Base-by-base conservation (phyloP, 2,113 vertebrate genomes). In the Ammodytes dubius region DNA sequence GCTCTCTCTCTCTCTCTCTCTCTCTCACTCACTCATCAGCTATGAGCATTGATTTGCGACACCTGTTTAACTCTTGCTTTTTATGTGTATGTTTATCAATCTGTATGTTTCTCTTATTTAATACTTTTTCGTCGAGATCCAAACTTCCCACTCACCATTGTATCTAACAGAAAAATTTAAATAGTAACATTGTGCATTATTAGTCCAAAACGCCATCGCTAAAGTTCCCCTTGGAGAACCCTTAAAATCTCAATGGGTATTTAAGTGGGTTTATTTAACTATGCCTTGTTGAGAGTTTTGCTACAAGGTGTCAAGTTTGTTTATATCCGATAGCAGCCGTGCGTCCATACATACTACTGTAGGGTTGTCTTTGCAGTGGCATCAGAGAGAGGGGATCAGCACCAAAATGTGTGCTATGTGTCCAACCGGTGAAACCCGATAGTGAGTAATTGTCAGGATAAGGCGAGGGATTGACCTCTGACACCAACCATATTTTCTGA, bases 401-500 rank as follows among this genome's bases (percentile, higher is more conserved):
- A 47, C 75, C 27, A 27, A 75, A 87, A 81, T 86, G 84, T 50
- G 70, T 13, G 77, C 77, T 82, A 15, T 68, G 84, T 82, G 86
- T 60, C 61, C 49, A 27, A 7, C 83, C 77, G 37, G 77, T 46
- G 89, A 92, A 91, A 93, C 85, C 64, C 13, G 95, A 92, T 96
- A 95, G 88, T 11, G 87, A 88, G 67, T 92, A 89, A 92, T 91
- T 89, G 92, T 86, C 83, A 80, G 88, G 89, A 82, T 92, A 89
- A 92, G 79, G 71, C 79, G 15, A 85, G 75, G 89, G 91, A 93
- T 93, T 93, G 90, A 93, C 91, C 91, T 92, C 88, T 91, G 87
- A 83, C 87, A 84, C 81, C 81, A 90, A 80, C 86, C 89, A 63
- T 92, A 90, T 93, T 93, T 91, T 91, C 87, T 92, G 82, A 91